Conservation (phyloP, 2,113 vertebrate genomes). For the Callopanchax toddi region DNA sequence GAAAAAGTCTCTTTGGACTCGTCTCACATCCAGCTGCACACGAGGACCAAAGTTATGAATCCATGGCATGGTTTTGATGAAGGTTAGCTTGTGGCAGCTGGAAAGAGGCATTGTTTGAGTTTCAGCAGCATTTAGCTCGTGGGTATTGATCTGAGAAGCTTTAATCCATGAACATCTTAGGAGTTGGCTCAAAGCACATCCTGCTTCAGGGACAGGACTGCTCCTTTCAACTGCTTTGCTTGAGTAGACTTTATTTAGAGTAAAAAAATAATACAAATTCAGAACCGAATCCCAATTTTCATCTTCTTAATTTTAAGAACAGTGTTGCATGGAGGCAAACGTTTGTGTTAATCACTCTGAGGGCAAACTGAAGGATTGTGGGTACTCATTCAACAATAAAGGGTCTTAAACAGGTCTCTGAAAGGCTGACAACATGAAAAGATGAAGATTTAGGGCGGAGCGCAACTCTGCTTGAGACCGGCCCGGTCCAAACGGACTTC, state of each 20-base stretch:
- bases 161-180: background rate
- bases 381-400: too few species aligned
- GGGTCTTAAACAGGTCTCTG: too few species aligned
- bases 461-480: too few species aligned
- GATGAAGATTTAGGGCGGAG: too few species aligned
- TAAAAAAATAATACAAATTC: too few species aligned
- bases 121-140: background rate
- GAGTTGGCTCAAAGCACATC: background rate
- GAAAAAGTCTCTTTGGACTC: background rate
- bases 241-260: background rate
- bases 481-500: too few species aligned
- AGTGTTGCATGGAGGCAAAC: too few species aligned
- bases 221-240: background rate
- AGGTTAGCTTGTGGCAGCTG: background rate
- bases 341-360: too few species aligned
- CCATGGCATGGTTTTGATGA: background rate
- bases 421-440: too few species aligned
- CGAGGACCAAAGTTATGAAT: background rate
- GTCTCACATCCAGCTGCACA: background rate
- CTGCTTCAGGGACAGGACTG: background rate
- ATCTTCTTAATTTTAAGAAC: too few species aligned
- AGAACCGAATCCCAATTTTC: too few species aligned
- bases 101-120: background rate
- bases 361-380: too few species aligned
- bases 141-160: background rate